Base-by-base conservation (phyloP, 2,888 invertebrate species). In the Bombylius discolor region DNA sequence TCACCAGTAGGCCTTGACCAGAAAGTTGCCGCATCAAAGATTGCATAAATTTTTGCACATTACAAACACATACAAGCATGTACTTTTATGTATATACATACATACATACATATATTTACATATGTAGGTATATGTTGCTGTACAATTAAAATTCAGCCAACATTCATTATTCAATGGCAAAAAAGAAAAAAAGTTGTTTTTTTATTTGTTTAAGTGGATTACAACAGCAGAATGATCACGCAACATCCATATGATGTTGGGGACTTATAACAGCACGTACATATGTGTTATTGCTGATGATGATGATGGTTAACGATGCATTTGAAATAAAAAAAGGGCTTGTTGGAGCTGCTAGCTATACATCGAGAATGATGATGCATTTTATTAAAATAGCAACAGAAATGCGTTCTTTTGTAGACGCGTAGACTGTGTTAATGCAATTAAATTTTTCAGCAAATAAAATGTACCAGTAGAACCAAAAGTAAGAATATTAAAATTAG, bases 1-100 rank as follows among this genome's bases (percentile, higher is more conserved):
- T 50, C 50, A 11, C 49, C 42, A 32, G 50, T 53, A 53, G 56
- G 56, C 56, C 56, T 56, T 56, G 56, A 56, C 56, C 56, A 56
- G 47, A 47, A 56, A 56, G 56, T 56, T 34, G 50, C 39, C 39
- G 39, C 39, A 42, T 42, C 39, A 42, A 53, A 14, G 51, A 56
- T 56, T 56, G 53, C 56, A 56, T 56, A 56, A 56, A 56, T 45
- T 49, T 31, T 31, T 14, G 23, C 47, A 47, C 23, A 47, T 42
- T 11, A 36, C 11, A 42, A 11, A 11, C 11, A 42, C 12, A 42
- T 42, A 42, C 11, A 42, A 11, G 8, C 11, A 36, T 36, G 1
- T 36, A 4, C 34, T 36, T 36, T 7, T 36, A 8, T 5, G 4
- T 36, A 1, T 36, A 36, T 7, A 8, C 8, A 36, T 36, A 5